Evolutionary conservation across 1,140 invertebrate species (phyloP), one percentile per base, ranked within the genome.

Genomic region (Sitobion miscanthi): DNA sequence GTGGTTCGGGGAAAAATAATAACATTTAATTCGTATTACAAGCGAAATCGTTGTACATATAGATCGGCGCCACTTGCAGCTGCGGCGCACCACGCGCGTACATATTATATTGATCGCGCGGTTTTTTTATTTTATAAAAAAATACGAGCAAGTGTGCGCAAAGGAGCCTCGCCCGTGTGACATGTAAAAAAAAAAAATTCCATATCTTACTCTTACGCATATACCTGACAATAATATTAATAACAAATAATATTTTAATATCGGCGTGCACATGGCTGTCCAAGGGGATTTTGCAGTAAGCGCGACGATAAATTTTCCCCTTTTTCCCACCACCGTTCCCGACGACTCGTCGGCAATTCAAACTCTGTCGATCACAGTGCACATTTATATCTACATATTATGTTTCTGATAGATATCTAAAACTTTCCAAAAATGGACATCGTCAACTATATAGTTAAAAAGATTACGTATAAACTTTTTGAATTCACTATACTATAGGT

Each of bases 191-290:
- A 69, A 42, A 4, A 42, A n/a, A 77, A n/a, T 77, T 77, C n/a
- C n/a, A 77, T 17, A 77, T 77, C 30, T n/a, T n/a, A 35, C 30
- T n/a, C 62, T n/a, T 69, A 69, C 30, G 14, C 4, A 42, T 3
- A n/a, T 17, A 17, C 11, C 62, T n/a, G 62, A n/a, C 62, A n/a
- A n/a, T 77, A 77, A 17, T 77, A 77, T n/a, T 77, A 17, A 77
- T n/a, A n/a, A 20, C 62, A 77, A 77, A 77, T 77, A 77, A 77
- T 77, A 77, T n/a, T 42, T 42, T 77, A 77, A 77, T 77, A 77
- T n/a, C 57, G 14, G 14, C 30, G 57, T 30, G 14, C 23, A 7
- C 21, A 57, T 9, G 21, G 57, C 25, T 11, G 30, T 14, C 57
- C 25, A 9, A 42, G 9, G 4, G 30, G 57, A 62, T 14, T 62